Conservation (phyloP, 2,113 vertebrate genomes). For the Eonycteris spelaea region DNA sequence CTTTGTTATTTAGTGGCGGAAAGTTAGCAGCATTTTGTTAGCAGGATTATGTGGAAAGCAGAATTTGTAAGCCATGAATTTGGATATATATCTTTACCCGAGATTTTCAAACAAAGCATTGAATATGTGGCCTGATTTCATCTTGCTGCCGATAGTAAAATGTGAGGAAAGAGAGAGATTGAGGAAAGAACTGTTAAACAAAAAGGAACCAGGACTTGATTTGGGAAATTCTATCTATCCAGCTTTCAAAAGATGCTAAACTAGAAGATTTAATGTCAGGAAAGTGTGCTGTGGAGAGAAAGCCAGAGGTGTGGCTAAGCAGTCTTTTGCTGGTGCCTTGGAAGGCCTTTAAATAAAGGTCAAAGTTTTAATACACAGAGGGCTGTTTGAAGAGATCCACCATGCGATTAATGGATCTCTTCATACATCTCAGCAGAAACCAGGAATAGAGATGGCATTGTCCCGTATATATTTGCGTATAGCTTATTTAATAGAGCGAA, state of each 20-base stretch:
- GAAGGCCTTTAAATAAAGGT: background rate
- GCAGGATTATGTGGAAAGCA: background rate
- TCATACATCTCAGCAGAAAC: background rate
- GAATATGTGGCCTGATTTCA: background rate
- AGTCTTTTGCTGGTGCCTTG: background rate
- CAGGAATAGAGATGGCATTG: background rate
- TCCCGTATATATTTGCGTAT: background rate
- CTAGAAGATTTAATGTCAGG: background rate
- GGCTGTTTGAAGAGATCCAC: background rate
- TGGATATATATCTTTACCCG: background rate
- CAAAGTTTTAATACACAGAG: background rate
- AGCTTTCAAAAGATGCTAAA: background rate
- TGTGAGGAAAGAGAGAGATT: background rate
- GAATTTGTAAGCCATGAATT: background rate
- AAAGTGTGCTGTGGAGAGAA: background rate
- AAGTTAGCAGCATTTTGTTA: background rate
- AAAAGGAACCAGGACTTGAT: background rate
- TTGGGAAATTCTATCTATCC: background rate
- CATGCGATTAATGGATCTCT: background rate
- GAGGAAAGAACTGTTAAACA: background rate
- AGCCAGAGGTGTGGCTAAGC: background rate
- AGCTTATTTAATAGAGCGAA: background rate
- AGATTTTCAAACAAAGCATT: background rate
- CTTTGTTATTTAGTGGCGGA: background rate
- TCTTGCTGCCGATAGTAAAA: constrained; percentile 3